A percentile compares a stretch with the other conserved stretches of the same genome.
Evolutionary conservation across 2,113 vertebrate genomes (phyloP).

Genomic region (Myodes glareolus): DNA sequence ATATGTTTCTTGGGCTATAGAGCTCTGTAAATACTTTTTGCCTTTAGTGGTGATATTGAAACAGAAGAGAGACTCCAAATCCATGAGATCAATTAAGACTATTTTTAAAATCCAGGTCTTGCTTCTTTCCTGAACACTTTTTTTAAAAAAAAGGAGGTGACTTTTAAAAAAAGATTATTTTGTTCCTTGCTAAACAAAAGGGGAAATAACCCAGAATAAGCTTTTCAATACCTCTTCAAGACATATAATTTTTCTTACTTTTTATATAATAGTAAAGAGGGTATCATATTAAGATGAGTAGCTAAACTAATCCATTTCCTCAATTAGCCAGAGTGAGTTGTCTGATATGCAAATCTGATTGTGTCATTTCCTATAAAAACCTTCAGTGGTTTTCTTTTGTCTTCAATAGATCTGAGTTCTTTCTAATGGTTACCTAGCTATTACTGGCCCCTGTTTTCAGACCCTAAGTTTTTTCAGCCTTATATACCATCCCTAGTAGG

Average conservation of each 20-base stretch:
- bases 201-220: constrained; percentile 64
- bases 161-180: neutral
- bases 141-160: constrained; percentile 20
- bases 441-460: neutral
- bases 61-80: constrained; percentile 18
- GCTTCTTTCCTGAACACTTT: constrained; percentile 39
- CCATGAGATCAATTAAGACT: neutral
- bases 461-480: neutral
- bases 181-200: constrained; percentile 62
- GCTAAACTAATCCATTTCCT: constrained; percentile 63
- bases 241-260: constrained; percentile 57
- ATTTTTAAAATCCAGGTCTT: constrained; percentile 28
- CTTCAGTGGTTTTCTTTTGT: constrained; percentile 64
- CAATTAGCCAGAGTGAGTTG: constrained; percentile 50
- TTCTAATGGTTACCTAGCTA: constrained; percentile 43
- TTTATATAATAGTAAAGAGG: constrained; percentile 70
- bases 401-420: constrained; percentile 44
- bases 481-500: neutral
- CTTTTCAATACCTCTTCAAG: constrained; percentile 64
- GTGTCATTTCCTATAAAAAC: constrained; percentile 70
- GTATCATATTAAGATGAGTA: constrained; percentile 75
- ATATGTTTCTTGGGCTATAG: neutral
- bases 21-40: neutral
- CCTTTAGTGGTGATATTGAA: neutral
- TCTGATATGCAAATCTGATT: constrained; percentile 69